Evolutionary conservation across 2,888 invertebrate species (phyloP).

Genomic region (Drosophila gaucha): DNA sequence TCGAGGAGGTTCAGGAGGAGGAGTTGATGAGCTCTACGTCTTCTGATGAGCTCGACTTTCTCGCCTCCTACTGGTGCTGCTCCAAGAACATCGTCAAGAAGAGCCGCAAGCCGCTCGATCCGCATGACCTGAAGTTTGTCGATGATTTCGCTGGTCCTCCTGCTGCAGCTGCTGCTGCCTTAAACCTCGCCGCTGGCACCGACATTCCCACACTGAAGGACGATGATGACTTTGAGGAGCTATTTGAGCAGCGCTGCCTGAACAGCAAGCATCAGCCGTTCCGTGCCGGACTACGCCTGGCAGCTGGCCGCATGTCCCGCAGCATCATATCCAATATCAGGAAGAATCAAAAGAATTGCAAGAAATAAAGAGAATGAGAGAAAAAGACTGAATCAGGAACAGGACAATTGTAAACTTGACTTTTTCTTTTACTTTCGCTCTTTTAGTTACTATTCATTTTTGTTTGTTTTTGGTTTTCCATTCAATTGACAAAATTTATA

Average conservation of each 20-base stretch:
- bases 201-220: not conserved
- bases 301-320: conserved; percentile 22
- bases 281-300: conserved; percentile 3
- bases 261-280: conserved; percentile 15
- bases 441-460: not conserved
- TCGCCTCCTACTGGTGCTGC: conserved; percentile 36
- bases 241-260: conserved; percentile 13
- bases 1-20: conserved; percentile 23
- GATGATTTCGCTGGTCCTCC: not conserved
- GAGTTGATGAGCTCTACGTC: conserved; percentile 5
- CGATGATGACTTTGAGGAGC: not conserved
- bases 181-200: not conserved
- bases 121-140: not conserved
- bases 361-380: conserved; percentile 41
- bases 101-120: not conserved
- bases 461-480: conserved; percentile 12
- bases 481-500: conserved; percentile 20
- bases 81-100: conserved; percentile 11
- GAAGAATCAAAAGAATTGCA: conserved; percentile 49
- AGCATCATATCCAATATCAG: conserved; percentile 33
- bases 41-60: conserved; percentile 52
- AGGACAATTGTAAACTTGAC: not conserved
- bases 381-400: conserved; percentile 17
- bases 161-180: not conserved
- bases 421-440: not conserved